phyloP scores from a whole-genome alignment of 2,113 vertebrate species.

The Nothocercus nigrocapillus region DNA sequence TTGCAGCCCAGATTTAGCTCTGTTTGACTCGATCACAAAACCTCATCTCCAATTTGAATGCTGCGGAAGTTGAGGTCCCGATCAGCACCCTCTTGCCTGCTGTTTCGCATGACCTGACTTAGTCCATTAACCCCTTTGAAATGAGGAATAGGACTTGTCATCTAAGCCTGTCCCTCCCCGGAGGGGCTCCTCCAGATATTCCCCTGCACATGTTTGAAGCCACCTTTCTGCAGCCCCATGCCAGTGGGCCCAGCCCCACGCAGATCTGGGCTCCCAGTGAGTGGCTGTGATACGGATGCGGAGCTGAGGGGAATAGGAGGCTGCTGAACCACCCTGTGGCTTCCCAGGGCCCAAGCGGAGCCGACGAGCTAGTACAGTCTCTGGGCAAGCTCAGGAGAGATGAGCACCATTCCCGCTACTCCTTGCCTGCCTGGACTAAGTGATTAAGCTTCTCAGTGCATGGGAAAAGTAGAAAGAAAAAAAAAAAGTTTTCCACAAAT shows the following conservation, averaged over 20 bases:
- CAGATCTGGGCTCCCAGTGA: not conserved
- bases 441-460: not conserved
- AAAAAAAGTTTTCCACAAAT: not conserved
- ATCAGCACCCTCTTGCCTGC: not conserved
- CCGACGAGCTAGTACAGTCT: not conserved
- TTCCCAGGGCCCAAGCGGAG: not conserved
- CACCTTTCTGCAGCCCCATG: not conserved
- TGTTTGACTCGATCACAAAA: not conserved
- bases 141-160: not conserved
- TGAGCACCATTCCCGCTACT: not conserved
- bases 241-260: not conserved
- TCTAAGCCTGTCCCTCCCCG: not conserved
- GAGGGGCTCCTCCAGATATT: not conserved
- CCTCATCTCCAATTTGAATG: rapidly evolving
- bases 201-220: not conserved
- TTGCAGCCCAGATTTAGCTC: not conserved
- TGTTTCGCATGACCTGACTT: rapidly evolving
- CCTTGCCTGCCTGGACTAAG: not conserved
- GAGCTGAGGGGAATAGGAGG: no score
- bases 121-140: not conserved
- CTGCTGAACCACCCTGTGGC: not conserved
- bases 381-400: not conserved
- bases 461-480: not conserved
- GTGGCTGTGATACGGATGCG: not conserved
- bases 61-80: not conserved